Evolutionary conservation across 2,797 vertebrate genomes (phyloP), one percentile per base, ranked within the genome.

Genomic region (Apogon talboti): DNA sequence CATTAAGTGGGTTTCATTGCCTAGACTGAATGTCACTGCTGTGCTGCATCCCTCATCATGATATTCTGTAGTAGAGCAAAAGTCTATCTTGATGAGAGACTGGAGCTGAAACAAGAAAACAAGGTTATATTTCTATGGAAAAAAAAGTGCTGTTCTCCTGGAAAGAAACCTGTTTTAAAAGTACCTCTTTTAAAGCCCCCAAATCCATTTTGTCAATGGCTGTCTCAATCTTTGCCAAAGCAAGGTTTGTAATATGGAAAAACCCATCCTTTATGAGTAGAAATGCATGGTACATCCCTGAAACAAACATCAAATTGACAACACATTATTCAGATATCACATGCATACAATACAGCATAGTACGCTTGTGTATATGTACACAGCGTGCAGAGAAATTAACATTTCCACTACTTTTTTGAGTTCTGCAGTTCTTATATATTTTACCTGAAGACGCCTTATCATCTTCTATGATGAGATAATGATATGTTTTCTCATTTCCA

Each of bases 231-330:
- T 93, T 93, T 76, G 83, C 87, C 91, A 99, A 89, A 19, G 94
- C 92, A 37, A 99, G 93, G 67, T 95, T 93, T 83, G 92, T 91
- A 79, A 98, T 89, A 74, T 93, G 96, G 86, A 96, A 95, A 76
- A 98, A 95, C 0, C 97, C 97, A 77, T 83, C 91, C 40, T 87
- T 91, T 8, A 94, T 91, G 44, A 97, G 92, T 47, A 98, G 78
- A 60, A 98, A 94, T 72, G 96, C 87, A 48, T 96, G 94, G 82
- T 94, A 96, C 50, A 91, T 84, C 49, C 95, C 98, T 99, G 84
- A 9, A 75, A 16, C 66, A 68, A 24, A 57, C 57, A 63, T 15
- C 15, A 68, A 56, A 41, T n/a, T 24, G 2, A n/a, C 3, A 40
- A 67, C 7, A 41, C 9, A 51, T 2, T 0, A 56, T 18, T 52